phyloP scores from a whole-genome alignment of 2,888 invertebrate genomes.

The Pheosia gnoma region DNA sequence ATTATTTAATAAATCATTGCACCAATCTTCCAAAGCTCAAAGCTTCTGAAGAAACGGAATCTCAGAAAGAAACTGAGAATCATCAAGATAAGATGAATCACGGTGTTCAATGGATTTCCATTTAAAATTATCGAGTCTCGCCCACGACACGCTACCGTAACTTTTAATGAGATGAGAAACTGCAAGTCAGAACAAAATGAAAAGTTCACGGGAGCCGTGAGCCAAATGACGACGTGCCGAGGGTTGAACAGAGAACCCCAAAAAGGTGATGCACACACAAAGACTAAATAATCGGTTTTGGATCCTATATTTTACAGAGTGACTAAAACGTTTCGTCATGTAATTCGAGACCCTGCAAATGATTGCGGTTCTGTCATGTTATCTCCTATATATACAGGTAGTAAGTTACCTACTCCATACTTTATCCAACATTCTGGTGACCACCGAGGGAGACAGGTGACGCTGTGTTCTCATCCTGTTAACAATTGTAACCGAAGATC shows the following conservation, averaged over 20 bases:
- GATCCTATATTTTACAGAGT: too few relatives aligned
- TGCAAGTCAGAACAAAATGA: conserved; percentile 42
- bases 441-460: conserved; percentile 1
- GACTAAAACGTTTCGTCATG: too few relatives aligned
- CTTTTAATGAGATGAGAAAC: conserved; percentile 43
- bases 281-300: too few relatives aligned
- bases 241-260: background rate
- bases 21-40: background rate
- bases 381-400: too few relatives aligned
- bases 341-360: too few relatives aligned
- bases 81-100: conserved; percentile 21
- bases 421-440: background rate
- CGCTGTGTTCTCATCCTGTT: background rate
- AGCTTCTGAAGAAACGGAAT: conserved; percentile 3
- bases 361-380: too few relatives aligned
- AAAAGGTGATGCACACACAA: background rate
- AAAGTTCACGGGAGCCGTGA: conserved; percentile 19
- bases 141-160: conserved; percentile 29
- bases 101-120: conserved; percentile 21
- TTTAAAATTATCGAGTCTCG: conserved; percentile 17
- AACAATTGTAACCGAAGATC: background rate
- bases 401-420: too few relatives aligned
- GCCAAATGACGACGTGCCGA: background rate
- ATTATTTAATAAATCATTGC: background rate
- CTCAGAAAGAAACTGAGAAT: conserved; percentile 9